These are phyloP conservation scores for Lacerta viridis DNA, from an alignment of 2,797 vertebrate genomes.

Conservation along the genomic window DNA sequence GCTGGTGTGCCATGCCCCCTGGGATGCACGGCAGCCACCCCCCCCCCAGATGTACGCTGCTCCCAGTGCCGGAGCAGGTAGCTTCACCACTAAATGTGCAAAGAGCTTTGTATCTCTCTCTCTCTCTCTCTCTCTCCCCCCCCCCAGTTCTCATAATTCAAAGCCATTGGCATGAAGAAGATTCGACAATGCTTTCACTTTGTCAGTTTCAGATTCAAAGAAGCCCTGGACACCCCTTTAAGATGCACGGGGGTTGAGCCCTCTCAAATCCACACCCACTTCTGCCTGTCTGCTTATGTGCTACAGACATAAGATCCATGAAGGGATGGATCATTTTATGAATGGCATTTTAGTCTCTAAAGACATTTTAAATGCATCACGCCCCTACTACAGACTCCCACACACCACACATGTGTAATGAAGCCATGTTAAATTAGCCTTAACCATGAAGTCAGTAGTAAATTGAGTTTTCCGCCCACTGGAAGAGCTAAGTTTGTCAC, in stretches of 20 bases:
- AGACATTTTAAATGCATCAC: background rate
- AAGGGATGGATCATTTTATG: constrained; percentile 19
- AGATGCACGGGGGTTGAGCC: fast-evolving
- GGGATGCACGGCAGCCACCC: too few relatives aligned
- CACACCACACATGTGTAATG: background rate
- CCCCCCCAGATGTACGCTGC: too few relatives aligned
- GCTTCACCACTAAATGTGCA: too few relatives aligned
- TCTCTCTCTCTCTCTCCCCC: background rate
- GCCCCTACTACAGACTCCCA: background rate
- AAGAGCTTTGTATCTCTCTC: too few relatives aligned
- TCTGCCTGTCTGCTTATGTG: background rate
- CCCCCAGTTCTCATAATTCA: background rate
- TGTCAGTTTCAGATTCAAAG: background rate
- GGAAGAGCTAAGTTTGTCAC: background rate
- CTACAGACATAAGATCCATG: background rate
- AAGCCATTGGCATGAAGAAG: background rate
- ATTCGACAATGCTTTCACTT: fast-evolving
- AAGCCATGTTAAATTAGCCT: constrained; percentile 31
- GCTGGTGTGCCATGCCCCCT: too few relatives aligned
- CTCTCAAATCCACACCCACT: background rate
- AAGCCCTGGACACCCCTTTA: background rate
- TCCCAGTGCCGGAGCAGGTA: too few relatives aligned
- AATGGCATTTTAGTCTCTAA: constrained; percentile 17
- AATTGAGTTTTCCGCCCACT: constrained; percentile 28
- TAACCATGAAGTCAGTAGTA: constrained; percentile 20